Conservation (phyloP, 2,888 invertebrate genomes). For the Mesopsocus fuscifrons region DNA sequence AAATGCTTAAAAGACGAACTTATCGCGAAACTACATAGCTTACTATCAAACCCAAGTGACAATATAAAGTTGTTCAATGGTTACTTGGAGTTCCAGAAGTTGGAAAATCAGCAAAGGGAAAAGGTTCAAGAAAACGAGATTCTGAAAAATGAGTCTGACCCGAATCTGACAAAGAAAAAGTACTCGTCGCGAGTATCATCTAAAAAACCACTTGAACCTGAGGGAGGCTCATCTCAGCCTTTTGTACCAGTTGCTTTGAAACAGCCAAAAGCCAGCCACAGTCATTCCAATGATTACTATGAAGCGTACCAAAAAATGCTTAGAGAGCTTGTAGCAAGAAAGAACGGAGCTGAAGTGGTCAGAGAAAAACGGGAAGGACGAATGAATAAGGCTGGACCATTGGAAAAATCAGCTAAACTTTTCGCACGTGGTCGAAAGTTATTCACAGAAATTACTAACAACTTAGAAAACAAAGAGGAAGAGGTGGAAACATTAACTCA, state of each 20-base stretch:
- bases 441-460: background rate
- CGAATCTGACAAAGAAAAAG: background rate
- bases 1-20: constrained; percentile 6
- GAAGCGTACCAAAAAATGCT: constrained; percentile 8
- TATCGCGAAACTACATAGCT: background rate
- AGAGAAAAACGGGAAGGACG: background rate
- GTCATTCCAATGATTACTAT: background rate
- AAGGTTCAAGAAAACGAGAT: background rate
- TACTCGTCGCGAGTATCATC: constrained; percentile 2
- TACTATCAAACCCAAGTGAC: background rate
- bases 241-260: background rate
- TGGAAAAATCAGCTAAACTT: background rate
- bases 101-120: background rate
- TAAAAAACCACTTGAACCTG: background rate
- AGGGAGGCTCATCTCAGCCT: no score
- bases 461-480: constrained; percentile 3
- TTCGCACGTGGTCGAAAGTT: constrained; percentile 4
- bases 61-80: constrained; percentile 5
- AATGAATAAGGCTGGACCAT: background rate
- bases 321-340: constrained; percentile 5
- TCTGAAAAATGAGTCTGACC: background rate
- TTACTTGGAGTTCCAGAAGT: constrained; percentile 5
- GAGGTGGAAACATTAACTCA: constrained; percentile 1
- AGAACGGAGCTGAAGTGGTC: background rate
- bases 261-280: background rate